A percentile compares a stretch with the other conserved stretches of the same genome.
These are phyloP conservation scores for Maccullochella peelii DNA, from an alignment of 2,113 vertebrate species.

Conservation along the genomic window DNA sequence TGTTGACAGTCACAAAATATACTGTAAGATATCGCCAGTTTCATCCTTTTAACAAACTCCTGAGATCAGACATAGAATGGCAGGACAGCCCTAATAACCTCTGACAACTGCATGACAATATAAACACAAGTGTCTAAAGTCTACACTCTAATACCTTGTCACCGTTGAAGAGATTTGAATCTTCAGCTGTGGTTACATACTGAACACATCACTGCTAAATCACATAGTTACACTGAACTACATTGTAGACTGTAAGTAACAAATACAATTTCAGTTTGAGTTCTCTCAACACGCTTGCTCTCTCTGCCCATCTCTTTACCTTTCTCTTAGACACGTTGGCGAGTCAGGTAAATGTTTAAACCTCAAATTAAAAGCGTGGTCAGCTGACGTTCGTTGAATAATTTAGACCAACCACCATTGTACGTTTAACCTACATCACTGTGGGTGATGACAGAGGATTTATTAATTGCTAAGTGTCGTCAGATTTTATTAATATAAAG, in stretches of 20 bases:
- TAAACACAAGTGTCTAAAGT: not conserved
- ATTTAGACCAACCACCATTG: not conserved
- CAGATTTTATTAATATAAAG: not conserved
- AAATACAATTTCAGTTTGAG: not conserved
- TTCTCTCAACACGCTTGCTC: no score
- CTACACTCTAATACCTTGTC: not conserved
- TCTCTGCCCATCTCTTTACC: not conserved
- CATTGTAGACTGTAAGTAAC: not conserved
- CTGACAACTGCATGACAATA: not conserved
- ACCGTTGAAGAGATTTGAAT: not conserved
- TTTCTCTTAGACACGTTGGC: not conserved
- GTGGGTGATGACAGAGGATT: not conserved
- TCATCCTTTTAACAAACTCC: not conserved
- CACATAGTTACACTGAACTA: not conserved
- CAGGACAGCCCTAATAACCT: not conserved
- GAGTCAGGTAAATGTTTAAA: not conserved
- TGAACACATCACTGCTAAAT: not conserved
- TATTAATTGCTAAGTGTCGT: not conserved
- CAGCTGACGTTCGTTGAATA: not conserved
- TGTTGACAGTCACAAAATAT: not conserved
- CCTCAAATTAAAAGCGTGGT: not conserved
- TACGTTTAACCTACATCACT: not conserved
- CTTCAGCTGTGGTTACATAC: not conserved
- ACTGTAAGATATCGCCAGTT: not conserved
- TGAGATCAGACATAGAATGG: constrained; percentile 5